Base-by-base conservation (phyloP, 1,140 invertebrate species). In the Drosophila rhopaloa region DNA sequence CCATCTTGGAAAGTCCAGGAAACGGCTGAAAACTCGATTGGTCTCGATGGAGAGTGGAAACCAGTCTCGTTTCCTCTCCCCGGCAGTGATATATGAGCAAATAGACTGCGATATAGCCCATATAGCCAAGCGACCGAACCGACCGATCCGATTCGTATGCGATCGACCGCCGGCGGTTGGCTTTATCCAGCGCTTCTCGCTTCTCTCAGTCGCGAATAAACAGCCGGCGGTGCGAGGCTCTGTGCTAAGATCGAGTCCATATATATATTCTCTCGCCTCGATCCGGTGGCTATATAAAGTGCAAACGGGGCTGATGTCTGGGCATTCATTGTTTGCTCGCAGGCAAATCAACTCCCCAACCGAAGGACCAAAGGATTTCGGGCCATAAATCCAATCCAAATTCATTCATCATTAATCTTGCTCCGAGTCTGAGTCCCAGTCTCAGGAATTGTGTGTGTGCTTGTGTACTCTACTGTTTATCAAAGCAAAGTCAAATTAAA, bases 271-370 rank as follows among this genome's bases (percentile, higher is more conserved):
- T 71, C 68, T 76, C 71, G 72, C 43, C 19, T 9, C 44, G 47
- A 50, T 24, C 14, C 66, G 68, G 27, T 41, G 38, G 40, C 54
- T 83, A 88, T 88, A 88, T 89, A 88, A 89, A 75, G 59, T 57
- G 84, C 74, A 71, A 80, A 71, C 79, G 59, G 44, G 44, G 65
- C 68, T 58, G 57, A 71, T 66, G 66, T 65, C 79, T 78, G 68
- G 63, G 60, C 84, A 88, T 89, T 88, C 80, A 88, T 81, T 88
- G 80, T 89, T 88, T 78, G 73, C 62, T 58, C 68, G 62, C 76
- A 77, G 81, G 76, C 76, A 53, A 63, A 63, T 58, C 72, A 63
- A 63, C 76, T 72, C 55, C 66, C 46, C 14, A 19, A 37, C 35
- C 24, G 29, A 38, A 54, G 16, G 43, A 58, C 43, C 38, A 50